A percentile compares a stretch with the other conserved stretches of the same genome.
Conservation (phyloP, 2,113 vertebrate species). For the Lampris incognitus region DNA sequence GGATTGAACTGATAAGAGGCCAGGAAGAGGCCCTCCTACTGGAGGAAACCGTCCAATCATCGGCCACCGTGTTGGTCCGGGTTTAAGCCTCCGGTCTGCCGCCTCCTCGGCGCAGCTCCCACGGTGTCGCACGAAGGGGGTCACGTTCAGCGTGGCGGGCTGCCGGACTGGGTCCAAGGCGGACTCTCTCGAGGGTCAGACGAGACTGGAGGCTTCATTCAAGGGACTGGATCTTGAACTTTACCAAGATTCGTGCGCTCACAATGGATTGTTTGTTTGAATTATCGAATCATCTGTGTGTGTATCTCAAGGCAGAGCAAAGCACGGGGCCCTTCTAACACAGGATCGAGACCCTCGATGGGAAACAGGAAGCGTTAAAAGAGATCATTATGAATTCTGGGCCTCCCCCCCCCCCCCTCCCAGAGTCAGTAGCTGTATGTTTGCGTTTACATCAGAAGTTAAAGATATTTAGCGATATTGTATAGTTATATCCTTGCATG, state of each 20-base stretch:
- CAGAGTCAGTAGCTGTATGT: slow-evolving; percentile 43
- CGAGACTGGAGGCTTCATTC: slow-evolving; percentile 60
- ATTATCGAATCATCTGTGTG: slow-evolving; percentile 49
- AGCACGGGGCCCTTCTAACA: slow-evolving; percentile 41
- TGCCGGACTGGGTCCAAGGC: slow-evolving; percentile 32
- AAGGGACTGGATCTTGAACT: slow-evolving; percentile 51
- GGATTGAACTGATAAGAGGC: slow-evolving; percentile 22
- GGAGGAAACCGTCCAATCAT: slow-evolving; percentile 61
- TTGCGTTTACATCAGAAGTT: slow-evolving; percentile 51
- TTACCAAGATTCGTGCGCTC: slow-evolving; percentile 33
- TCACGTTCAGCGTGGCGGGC: slow-evolving; percentile 62
- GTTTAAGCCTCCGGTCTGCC: slow-evolving; percentile 63
- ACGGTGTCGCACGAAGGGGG: slow-evolving; percentile 44
- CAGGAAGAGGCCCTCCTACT: slow-evolving; percentile 37
- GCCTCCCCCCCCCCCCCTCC: slow-evolving; percentile 17
- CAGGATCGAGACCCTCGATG: slow-evolving; percentile 15
- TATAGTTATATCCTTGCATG: slow-evolving; percentile 75
- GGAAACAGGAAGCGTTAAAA: slow-evolving; percentile 29
- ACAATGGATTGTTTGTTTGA: slow-evolving; percentile 62
- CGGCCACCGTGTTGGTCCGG: slow-evolving; percentile 47
- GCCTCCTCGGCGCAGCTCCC: slow-evolving; percentile 64
- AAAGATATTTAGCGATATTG: slow-evolving; percentile 76
- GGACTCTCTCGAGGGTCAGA: slow-evolving; percentile 54
- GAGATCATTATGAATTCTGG: too few relatives aligned
- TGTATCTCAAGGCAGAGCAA: slow-evolving; percentile 55